A percentile compares a stretch with the other conserved stretches of the same genome.
phyloP scores from a whole-genome alignment of 2,113 vertebrate genomes.

The Sinosuthora webbiana region DNA sequence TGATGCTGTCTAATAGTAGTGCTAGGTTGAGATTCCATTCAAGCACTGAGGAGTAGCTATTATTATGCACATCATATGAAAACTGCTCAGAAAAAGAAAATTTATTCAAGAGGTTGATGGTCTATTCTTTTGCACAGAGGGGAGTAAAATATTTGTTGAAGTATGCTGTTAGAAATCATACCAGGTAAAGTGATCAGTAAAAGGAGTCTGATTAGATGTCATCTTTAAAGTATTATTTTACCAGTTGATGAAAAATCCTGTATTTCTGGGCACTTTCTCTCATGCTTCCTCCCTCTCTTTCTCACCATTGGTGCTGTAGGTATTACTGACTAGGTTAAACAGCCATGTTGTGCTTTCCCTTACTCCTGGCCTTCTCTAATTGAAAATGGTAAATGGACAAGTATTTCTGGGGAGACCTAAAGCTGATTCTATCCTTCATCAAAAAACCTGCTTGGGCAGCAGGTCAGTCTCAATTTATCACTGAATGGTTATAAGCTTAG shows the following conservation, averaged over 20 bases:
- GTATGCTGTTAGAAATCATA: constrained; percentile 42
- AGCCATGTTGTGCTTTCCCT: constrained; percentile 48
- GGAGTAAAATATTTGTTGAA: constrained; percentile 54
- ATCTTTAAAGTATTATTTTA: constrained; percentile 30
- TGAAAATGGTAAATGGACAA: constrained; percentile 61
- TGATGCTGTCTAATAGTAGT: not conserved
- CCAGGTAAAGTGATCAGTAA: constrained; percentile 34
- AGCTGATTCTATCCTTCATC: constrained; percentile 63
- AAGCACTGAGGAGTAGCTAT: not conserved
- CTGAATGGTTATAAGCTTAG: constrained; percentile 61
- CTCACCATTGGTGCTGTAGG: not conserved
- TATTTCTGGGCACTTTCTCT: not conserved
- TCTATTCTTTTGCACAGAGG: constrained; percentile 19
- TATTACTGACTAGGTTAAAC: constrained; percentile 51
- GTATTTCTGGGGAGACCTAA: constrained; percentile 50
- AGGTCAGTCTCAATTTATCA: constrained; percentile 67
- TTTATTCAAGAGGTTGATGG: constrained; percentile 30
- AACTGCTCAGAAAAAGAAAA: constrained; percentile 3
- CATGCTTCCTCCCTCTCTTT: not conserved
- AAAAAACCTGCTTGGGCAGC: constrained; percentile 63
- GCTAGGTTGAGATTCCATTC: constrained; percentile 20
- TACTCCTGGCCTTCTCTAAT: constrained; percentile 53
- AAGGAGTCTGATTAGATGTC: constrained; percentile 42
- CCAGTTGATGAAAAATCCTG: not conserved
- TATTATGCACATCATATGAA: constrained; percentile 43